These are phyloP conservation scores for Drosophila prolongata DNA, from an alignment of 2,888 invertebrate genomes.

Conservation along the genomic window DNA sequence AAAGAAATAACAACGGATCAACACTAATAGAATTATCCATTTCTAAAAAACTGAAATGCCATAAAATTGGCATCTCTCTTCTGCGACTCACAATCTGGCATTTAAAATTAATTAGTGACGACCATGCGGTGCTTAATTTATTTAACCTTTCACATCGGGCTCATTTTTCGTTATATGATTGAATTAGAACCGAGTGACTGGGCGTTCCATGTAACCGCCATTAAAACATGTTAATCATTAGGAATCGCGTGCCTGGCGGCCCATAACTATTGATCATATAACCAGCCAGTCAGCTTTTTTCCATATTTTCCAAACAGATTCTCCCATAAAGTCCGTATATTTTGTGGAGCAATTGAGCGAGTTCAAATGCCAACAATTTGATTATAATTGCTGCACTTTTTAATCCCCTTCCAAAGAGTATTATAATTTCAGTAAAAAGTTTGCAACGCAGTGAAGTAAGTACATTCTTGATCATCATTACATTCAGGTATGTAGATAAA, in stretches of 20 bases:
- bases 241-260: slow-evolving; percentile 27
- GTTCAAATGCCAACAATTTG: slow-evolving; percentile 60
- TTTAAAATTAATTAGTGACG: slow-evolving; percentile 17
- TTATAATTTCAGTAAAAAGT: too few relatives aligned
- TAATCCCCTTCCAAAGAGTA: too few relatives aligned
- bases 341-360: slow-evolving; percentile 36
- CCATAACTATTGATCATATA: slow-evolving; percentile 33
- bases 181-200: slow-evolving; percentile 21
- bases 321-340: slow-evolving; percentile 12
- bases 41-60: neutral
- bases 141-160: slow-evolving; percentile 23
- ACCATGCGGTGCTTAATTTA: slow-evolving; percentile 9
- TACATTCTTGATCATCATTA: too few relatives aligned
- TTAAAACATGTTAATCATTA: slow-evolving; percentile 15
- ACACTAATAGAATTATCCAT: too few relatives aligned
- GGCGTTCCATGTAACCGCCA: neutral
- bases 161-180: slow-evolving; percentile 23
- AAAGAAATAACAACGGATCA: too few relatives aligned
- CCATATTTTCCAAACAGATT: slow-evolving; percentile 4
- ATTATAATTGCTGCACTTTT: slow-evolving; percentile 42
- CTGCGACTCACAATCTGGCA: slow-evolving; percentile 2
- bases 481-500: too few relatives aligned
- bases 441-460: too few relatives aligned
- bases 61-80: neutral
- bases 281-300: neutral